Evolutionary conservation across 2,113 vertebrate species (phyloP).

Genomic region (Crotalus viridis): DNA sequence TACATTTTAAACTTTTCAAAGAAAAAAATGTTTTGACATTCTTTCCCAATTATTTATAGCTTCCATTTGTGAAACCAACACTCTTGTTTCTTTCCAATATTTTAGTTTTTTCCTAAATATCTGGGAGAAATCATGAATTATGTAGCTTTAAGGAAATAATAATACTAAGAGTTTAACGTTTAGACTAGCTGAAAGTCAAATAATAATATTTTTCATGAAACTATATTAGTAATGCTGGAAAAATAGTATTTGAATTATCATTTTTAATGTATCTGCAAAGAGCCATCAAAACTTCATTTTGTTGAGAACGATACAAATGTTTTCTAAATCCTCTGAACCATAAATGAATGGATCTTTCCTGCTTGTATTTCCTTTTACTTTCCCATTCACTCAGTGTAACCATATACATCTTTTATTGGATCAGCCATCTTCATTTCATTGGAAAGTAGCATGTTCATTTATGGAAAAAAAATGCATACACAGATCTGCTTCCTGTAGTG

Average conservation of each 20-base stretch:
- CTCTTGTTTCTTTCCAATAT: not conserved
- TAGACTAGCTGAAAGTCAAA: not conserved
- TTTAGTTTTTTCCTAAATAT: not conserved
- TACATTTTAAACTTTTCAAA: not conserved
- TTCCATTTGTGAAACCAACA: not conserved
- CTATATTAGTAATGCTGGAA: not conserved
- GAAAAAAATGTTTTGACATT: not conserved
- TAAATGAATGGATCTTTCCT: not conserved
- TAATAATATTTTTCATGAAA: not conserved
- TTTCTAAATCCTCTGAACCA: not conserved
- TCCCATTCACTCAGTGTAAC: not conserved
- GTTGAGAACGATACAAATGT: not conserved
- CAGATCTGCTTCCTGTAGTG: not conserved
- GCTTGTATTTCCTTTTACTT: not conserved
- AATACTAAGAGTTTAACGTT: not conserved
- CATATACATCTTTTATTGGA: not conserved
- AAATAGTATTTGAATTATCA: not conserved
- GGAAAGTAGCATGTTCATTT: not conserved
- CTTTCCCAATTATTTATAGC: not conserved
- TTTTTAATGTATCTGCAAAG: not conserved
- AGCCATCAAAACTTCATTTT: not conserved
- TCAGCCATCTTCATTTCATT: not conserved
- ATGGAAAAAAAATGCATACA: not conserved
- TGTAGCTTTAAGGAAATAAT: not conserved
- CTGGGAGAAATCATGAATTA: not conserved